Percentiles rank a stretch among this genome's conserved stretches.
Conservation (phyloP, 2,888 invertebrate genomes). For the Tachina lurida region DNA sequence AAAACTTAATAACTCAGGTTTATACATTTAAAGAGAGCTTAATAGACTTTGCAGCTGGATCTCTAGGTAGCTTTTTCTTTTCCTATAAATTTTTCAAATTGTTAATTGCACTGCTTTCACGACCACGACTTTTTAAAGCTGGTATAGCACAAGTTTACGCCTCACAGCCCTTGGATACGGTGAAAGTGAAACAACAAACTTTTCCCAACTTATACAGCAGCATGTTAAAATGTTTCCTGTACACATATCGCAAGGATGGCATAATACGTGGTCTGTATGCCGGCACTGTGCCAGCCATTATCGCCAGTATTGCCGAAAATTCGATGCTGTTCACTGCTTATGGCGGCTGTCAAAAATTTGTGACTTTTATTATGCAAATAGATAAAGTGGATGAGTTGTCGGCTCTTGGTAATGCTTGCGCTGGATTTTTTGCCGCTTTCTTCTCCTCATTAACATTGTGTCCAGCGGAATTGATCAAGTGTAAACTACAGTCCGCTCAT, state of each 20-base stretch:
- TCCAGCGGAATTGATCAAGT: slow-evolving; percentile 98
- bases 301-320: slow-evolving; percentile 98
- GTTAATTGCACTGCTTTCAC: too few relatives aligned
- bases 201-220: slow-evolving; percentile 94
- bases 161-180: slow-evolving; percentile 98
- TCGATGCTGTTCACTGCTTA: slow-evolving; percentile 97
- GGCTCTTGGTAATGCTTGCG: slow-evolving; percentile 90
- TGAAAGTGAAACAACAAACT: slow-evolving; percentile 99
- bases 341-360: slow-evolving; percentile 96
- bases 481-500: slow-evolving; percentile 96
- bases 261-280: slow-evolving; percentile 92
- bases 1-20: slow-evolving; percentile 30
- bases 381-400: slow-evolving; percentile 87
- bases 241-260: slow-evolving; percentile 94
- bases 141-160: slow-evolving; percentile 89
- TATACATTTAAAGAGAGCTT: slow-evolving; percentile 75
- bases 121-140: neutral
- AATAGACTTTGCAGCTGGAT: slow-evolving; percentile 46
- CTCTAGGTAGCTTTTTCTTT: slow-evolving; percentile 34
- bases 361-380: slow-evolving; percentile 83
- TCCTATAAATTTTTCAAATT: neutral
- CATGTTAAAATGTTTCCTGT: slow-evolving; percentile 92
- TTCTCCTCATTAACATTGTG: slow-evolving; percentile 98
- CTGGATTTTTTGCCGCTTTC: slow-evolving; percentile 97
- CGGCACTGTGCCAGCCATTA: slow-evolving; percentile 96